A percentile compares a stretch with the other conserved stretches of the same genome.
Evolutionary conservation across 2,113 vertebrate species (phyloP).

Genomic region (Falco punctatus): DNA sequence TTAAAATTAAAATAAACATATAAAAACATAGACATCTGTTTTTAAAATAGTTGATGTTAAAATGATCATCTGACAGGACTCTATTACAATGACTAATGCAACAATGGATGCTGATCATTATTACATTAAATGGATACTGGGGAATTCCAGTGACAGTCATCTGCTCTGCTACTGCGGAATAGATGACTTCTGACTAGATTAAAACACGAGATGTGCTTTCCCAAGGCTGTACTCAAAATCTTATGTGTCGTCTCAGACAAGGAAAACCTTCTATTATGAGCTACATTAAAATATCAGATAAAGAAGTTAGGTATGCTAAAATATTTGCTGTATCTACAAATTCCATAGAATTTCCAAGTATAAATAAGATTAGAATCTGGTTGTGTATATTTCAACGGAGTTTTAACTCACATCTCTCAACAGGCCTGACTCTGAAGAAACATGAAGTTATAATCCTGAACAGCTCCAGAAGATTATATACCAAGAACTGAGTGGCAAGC

Average conservation of each 20-base stretch:
- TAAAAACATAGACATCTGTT: background rate
- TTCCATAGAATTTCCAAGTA: background rate
- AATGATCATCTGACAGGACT: background rate
- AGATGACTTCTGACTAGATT: background rate
- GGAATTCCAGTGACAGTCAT: background rate
- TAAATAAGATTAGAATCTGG: background rate
- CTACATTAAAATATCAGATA: background rate
- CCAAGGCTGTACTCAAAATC: background rate
- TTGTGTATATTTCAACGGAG: background rate
- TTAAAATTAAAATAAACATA: constrained; percentile 2
- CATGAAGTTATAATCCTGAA: background rate
- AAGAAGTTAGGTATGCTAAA: too few species aligned
- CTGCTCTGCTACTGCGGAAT: background rate
- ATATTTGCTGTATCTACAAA: background rate
- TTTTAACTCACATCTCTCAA: background rate
- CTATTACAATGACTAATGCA: background rate
- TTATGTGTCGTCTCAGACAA: background rate
- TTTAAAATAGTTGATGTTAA: background rate
- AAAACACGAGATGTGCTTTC: background rate
- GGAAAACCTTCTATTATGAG: background rate
- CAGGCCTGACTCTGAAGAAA: background rate
- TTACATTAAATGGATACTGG: background rate
- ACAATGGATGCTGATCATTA: background rate
- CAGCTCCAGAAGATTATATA: background rate
- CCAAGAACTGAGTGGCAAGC: background rate